phyloP scores from a whole-genome alignment of 1,140 invertebrate species.

The Hypsibius dujardini region DNA sequence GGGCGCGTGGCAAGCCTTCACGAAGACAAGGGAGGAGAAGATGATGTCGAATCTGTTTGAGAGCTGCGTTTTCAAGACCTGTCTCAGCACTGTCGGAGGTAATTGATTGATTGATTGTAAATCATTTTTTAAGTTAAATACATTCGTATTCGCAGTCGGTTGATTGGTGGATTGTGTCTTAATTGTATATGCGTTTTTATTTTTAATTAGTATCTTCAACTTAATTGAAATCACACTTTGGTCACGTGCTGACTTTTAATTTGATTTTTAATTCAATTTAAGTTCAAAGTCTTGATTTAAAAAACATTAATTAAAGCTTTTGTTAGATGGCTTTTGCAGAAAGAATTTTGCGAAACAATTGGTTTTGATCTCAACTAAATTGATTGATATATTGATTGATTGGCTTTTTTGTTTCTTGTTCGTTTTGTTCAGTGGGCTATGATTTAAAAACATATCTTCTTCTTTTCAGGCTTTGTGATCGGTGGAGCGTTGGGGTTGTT shows the following conservation, averaged over 20 bases:
- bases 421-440: too few species aligned
- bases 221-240: too few species aligned
- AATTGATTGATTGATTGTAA: conserved; percentile 27
- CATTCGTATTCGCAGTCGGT: not conserved
- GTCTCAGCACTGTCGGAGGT: conserved; percentile 75
- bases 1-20: conserved; percentile 1
- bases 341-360: conserved; percentile 21
- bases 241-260: too few species aligned
- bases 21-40: conserved; percentile 26
- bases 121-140: conserved; percentile 8
- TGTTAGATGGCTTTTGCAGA: too few species aligned
- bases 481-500: conserved; percentile 85
- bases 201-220: too few species aligned
- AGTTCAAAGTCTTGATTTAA: too few species aligned
- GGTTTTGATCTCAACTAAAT: conserved; percentile 18
- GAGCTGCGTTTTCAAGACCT: conserved; percentile 74
- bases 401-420: too few species aligned
- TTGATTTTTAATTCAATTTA: too few species aligned
- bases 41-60: conserved; percentile 60
- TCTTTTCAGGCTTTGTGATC: conserved; percentile 77
- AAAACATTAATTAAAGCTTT: too few species aligned
- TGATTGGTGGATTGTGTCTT: too few species aligned
- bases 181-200: too few species aligned
- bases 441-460: too few species aligned
- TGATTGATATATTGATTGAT: conserved; percentile 18